A percentile compares a stretch with the other conserved stretches of the same genome.
phyloP scores from a whole-genome alignment of 1,140 invertebrate species.

The Drosophila nigromelanica region DNA sequence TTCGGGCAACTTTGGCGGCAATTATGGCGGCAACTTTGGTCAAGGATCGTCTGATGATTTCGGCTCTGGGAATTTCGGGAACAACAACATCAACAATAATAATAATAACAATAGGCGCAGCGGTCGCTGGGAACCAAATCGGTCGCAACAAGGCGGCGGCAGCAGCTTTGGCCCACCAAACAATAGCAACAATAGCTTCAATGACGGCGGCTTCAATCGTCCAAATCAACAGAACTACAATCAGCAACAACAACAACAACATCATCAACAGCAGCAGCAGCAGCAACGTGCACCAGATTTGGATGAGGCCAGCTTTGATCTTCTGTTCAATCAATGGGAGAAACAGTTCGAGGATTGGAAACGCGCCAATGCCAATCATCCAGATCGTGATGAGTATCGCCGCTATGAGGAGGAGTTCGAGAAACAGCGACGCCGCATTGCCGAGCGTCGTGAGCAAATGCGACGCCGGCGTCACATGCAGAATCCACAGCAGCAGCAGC shows the following conservation, averaged over 20 bases:
- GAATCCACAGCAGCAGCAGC: slow-evolving; percentile 11
- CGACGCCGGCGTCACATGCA: slow-evolving; percentile 85
- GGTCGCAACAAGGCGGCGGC: slow-evolving; percentile 19
- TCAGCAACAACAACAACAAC: slow-evolving; percentile 36
- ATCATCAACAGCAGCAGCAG: slow-evolving; percentile 32
- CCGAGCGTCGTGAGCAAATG: slow-evolving; percentile 92
- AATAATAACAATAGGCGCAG: slow-evolving; percentile 30
- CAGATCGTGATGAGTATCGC: slow-evolving; percentile 91
- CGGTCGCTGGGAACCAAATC: slow-evolving; percentile 37
- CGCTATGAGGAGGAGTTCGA: slow-evolving; percentile 94
- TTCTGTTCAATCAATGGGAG: slow-evolving; percentile 93
- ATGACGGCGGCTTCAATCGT: slow-evolving; percentile 40
- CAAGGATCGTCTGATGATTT: slow-evolving; percentile 30
- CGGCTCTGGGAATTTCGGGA: slow-evolving; percentile 1
- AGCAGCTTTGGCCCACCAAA: slow-evolving; percentile 15
- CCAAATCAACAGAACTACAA: slow-evolving; percentile 43
- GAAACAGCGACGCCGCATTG: slow-evolving; percentile 89
- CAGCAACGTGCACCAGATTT: slow-evolving; percentile 67
- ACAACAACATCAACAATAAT: slow-evolving; percentile 26
- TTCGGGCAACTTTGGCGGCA: slow-evolving; percentile 26
- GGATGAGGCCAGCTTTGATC: slow-evolving; percentile 91
- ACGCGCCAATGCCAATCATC: slow-evolving; percentile 92
- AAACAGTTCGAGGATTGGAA: slow-evolving; percentile 93
- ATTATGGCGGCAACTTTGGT: slow-evolving; percentile 37
- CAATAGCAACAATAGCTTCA: slow-evolving; percentile 13